Conservation (phyloP, 2,888 invertebrate species). For the Anthoptus insignis region DNA sequence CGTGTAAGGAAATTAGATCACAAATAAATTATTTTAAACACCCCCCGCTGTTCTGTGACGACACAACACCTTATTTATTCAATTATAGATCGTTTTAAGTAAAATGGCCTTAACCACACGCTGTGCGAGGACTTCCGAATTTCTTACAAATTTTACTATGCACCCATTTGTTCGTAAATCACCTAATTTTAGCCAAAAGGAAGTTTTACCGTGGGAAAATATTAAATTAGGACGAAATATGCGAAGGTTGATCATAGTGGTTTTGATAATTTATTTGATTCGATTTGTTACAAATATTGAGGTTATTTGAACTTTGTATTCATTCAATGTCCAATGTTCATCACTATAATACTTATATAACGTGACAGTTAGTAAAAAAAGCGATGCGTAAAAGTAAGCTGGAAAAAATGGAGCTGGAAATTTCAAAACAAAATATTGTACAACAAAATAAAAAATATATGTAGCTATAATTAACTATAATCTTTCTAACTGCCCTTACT, state of each 20-base stretch:
- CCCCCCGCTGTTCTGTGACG: slow-evolving; percentile 56
- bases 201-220: slow-evolving; percentile 67
- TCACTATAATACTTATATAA: too few species aligned
- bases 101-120: slow-evolving; percentile 45
- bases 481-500: too few species aligned
- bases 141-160: slow-evolving; percentile 31
- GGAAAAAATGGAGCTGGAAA: too few species aligned
- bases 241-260: not conserved
- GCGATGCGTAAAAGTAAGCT: too few species aligned
- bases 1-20: slow-evolving; percentile 47
- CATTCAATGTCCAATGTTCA: too few species aligned
- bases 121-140: slow-evolving; percentile 64
- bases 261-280: too few species aligned
- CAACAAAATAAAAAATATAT: too few species aligned
- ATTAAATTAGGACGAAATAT: slow-evolving; percentile 56
- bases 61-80: slow-evolving; percentile 60
- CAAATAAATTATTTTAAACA: slow-evolving; percentile 43
- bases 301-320: too few species aligned
- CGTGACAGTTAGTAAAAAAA: too few species aligned
- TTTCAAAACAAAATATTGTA: too few species aligned
- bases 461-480: too few species aligned
- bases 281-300: too few species aligned
- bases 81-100: slow-evolving; percentile 48
- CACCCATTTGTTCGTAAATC: slow-evolving; percentile 1
- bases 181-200: not conserved